Evolutionary conservation across 2,797 vertebrate species (phyloP).

Genomic region (Chromobotia macracanthus): DNA sequence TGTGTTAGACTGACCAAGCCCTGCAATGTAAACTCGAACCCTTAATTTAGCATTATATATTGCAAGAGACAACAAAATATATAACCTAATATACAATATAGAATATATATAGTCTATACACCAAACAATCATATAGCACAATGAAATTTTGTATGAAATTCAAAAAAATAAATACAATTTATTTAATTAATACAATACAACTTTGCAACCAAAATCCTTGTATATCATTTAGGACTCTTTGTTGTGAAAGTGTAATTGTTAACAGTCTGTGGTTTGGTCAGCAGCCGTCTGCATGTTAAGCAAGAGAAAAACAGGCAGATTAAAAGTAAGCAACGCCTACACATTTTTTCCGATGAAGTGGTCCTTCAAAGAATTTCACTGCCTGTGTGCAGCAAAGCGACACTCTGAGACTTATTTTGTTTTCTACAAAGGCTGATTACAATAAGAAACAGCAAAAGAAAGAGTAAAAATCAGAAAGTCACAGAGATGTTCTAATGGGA

Average conservation of each 20-base stretch:
- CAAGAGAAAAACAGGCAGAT: slow-evolving; percentile 62
- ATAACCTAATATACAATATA: neutral
- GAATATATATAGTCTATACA: no score
- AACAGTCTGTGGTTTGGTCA: slow-evolving; percentile 59
- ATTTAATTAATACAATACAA: neutral
- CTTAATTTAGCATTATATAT: neutral
- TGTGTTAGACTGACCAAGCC: neutral
- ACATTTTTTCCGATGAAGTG: slow-evolving; percentile 74
- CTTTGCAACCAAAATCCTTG: neutral
- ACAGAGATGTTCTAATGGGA: slow-evolving; percentile 66
- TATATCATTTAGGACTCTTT: slow-evolving; percentile 2
- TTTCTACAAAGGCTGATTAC: slow-evolving; percentile 59
- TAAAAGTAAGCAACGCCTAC: slow-evolving; percentile 70
- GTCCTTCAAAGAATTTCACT: slow-evolving; percentile 72
- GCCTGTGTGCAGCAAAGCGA: slow-evolving; percentile 62
- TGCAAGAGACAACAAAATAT: neutral
- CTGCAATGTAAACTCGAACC: neutral
- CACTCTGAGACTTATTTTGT: slow-evolving; percentile 60
- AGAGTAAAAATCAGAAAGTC: neutral
- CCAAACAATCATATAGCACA: neutral
- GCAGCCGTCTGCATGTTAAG: slow-evolving; percentile 53
- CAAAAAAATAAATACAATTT: neutral
- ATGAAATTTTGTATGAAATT: neutral
- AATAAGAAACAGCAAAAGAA: slow-evolving; percentile 38
- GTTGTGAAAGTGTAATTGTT: slow-evolving; percentile 39